Conservation (phyloP, 2,888 invertebrate species). For the Zelleria hepariella region DNA sequence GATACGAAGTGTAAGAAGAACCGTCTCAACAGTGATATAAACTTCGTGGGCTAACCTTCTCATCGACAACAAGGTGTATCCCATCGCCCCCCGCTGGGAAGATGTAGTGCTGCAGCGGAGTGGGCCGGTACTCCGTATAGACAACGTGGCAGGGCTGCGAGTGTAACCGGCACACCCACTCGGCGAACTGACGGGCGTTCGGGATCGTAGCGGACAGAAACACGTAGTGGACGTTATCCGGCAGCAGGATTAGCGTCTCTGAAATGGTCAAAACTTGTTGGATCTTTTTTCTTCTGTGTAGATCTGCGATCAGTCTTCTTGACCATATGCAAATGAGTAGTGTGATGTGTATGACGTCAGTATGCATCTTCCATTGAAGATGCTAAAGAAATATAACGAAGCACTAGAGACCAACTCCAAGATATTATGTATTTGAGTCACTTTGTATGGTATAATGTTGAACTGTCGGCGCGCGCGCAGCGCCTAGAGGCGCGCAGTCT, state of each 20-base stretch:
- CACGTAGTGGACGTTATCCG: conserved; percentile 98
- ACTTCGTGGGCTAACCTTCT: conserved; percentile 57
- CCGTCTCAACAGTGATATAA: too few species aligned
- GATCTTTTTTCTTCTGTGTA: background rate
- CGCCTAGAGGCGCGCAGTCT: too few species aligned
- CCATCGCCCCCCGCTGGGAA: conserved; percentile 97
- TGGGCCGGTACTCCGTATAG: conserved; percentile 98
- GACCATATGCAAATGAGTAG: too few species aligned
- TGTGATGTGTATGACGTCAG: too few species aligned
- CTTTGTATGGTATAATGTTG: too few species aligned
- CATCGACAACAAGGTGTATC: conserved; percentile 96
- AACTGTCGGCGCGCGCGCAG: too few species aligned
- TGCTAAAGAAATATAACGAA: too few species aligned
- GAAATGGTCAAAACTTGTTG: too few species aligned
- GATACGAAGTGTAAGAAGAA: too few species aligned
- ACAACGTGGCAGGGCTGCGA: conserved; percentile 99
- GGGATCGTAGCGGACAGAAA: conserved; percentile 99
- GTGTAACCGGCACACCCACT: conserved; percentile 95
- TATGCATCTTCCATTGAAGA: too few species aligned
- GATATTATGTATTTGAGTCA: too few species aligned
- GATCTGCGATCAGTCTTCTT: background rate
- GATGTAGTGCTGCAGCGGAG: conserved; percentile 97
- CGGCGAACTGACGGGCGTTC: conserved; percentile 96
- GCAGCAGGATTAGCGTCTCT: conserved; percentile 96
- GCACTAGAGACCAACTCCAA: too few species aligned